A percentile compares a stretch with the other conserved stretches of the same genome.
Evolutionary conservation across 2,888 invertebrate species (phyloP).

Genomic region (Erannis defoliaria): DNA sequence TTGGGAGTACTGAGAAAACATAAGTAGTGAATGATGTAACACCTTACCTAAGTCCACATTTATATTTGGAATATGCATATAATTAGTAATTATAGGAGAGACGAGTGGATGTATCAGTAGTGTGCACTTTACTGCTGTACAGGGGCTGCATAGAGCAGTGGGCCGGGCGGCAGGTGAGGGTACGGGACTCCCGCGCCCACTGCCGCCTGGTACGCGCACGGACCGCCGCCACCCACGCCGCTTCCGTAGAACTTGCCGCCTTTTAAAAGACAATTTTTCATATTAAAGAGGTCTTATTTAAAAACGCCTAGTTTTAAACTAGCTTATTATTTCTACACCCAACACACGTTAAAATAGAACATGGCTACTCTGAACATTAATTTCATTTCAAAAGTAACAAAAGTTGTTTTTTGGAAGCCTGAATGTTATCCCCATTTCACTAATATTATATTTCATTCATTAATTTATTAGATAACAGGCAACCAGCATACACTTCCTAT

Average conservation of each 20-base stretch:
- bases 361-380: no score
- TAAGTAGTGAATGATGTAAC: conserved; percentile 37
- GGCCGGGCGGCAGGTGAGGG: conserved; percentile 87
- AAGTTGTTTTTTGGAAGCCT: no score
- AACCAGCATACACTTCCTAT: no score
- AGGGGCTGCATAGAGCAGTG: conserved; percentile 87
- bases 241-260: conserved; percentile 92
- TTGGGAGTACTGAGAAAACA: conserved; percentile 36
- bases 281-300: neutral
- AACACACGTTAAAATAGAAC: no score
- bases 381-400: no score
- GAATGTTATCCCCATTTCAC: no score
- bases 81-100: conserved; percentile 31
- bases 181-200: conserved; percentile 87
- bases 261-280: neutral
- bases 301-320: no score
- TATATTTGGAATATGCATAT: conserved; percentile 48
- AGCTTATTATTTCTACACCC: no score
- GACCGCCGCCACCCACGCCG: conserved; percentile 85
- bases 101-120: conserved; percentile 24
- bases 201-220: conserved; percentile 90
- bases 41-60: conserved; percentile 45
- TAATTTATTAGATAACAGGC: no score
- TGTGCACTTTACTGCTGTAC: conserved; percentile 89
- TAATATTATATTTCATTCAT: no score